These are phyloP conservation scores for Ciconia nigra DNA, from an alignment of 2,797 vertebrate species.

Conservation along the genomic window DNA sequence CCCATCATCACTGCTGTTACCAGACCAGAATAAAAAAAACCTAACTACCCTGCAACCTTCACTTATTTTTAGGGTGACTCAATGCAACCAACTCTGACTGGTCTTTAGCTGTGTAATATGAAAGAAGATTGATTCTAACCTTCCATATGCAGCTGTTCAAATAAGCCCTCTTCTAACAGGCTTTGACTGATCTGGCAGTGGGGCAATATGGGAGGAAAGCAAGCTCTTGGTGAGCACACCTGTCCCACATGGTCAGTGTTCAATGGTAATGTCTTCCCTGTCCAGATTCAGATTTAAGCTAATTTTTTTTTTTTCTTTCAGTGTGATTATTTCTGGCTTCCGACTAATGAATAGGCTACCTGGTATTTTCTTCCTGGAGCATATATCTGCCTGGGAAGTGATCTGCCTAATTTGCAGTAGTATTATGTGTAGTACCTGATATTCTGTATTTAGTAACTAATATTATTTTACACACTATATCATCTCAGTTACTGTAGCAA, in stretches of 20 bases:
- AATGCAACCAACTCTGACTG: not conserved
- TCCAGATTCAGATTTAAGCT: not conserved
- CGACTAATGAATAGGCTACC: not conserved
- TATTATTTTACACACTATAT: not conserved
- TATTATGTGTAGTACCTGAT: not conserved
- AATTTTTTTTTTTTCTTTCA: fast-evolving
- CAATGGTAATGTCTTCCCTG: not conserved
- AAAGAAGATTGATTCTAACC: not conserved
- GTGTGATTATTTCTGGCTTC: not conserved
- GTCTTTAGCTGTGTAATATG: not conserved
- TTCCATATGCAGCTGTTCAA: not conserved
- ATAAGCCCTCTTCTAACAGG: not conserved
- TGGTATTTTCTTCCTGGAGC: not conserved
- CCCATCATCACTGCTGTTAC: not conserved
- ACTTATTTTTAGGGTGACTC: not conserved
- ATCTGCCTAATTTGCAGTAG: not conserved
- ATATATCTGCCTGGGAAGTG: not conserved
- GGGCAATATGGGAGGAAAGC: not conserved
- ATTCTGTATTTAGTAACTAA: not conserved
- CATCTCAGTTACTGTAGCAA: not conserved
- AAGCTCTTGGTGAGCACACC: not conserved
- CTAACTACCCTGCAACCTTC: not conserved
- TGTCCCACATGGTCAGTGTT: not conserved
- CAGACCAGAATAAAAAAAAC: not conserved
- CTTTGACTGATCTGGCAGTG: not conserved